A percentile compares a stretch with the other conserved stretches of the same genome.
Conservation (phyloP, 2,797 vertebrate species). For the Sardinella longiceps region DNA sequence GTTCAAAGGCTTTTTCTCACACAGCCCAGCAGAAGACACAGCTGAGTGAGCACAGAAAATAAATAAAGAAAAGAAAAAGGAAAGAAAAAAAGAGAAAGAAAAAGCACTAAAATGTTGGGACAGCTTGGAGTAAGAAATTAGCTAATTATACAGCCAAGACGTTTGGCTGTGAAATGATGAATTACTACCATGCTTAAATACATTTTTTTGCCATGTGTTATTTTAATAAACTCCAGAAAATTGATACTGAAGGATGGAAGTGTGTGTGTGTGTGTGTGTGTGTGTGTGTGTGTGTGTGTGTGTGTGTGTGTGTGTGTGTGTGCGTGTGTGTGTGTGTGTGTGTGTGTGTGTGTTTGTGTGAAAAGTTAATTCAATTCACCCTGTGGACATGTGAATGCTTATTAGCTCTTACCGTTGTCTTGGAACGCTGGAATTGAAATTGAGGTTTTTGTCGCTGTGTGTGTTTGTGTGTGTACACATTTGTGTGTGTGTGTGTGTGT, state of each 20-base stretch:
- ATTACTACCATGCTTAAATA: not conserved
- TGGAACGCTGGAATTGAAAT: not conserved
- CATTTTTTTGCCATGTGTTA: conserved; percentile 12
- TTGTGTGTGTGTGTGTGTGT: not conserved
- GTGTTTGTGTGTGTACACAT: no score
- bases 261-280: conserved; percentile 16
- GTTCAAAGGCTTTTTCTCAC: not conserved
- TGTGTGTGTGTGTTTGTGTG: no score
- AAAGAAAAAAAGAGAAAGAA: not conserved
- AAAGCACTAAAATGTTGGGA: not conserved
- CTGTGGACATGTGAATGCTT: conserved; percentile 25
- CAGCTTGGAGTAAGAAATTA: conserved; percentile 6
- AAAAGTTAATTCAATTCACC: not conserved
- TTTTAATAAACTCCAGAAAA: conserved; percentile 23
- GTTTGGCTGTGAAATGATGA: not conserved
- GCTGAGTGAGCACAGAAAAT: not conserved
- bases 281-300: not conserved
- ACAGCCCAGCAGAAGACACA: not conserved
- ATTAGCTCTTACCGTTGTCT: conserved; percentile 14
- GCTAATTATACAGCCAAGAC: not conserved
- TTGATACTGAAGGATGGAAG: not conserved
- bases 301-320: not conserved
- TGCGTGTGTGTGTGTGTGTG: not conserved
- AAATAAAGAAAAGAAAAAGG: not conserved
- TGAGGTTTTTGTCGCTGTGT: not conserved